A percentile compares a stretch with the other conserved stretches of the same genome.
Evolutionary conservation across 2,888 invertebrate species (phyloP).

Genomic region (Eretmocerus hayati): DNA sequence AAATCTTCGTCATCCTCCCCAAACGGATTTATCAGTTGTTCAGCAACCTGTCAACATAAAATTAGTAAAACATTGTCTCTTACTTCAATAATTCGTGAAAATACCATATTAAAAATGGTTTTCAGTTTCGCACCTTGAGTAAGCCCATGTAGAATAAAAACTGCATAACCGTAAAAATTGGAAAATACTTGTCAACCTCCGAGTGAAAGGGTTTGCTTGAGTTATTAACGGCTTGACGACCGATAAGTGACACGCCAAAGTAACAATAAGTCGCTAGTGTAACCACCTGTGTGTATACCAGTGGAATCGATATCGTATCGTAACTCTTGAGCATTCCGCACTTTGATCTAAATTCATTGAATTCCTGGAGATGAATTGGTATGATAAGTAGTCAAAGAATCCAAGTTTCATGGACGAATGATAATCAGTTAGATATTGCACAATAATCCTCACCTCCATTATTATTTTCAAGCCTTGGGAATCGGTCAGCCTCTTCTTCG

Average conservation of each 20-base stretch:
- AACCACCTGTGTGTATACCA: slow-evolving; percentile 60
- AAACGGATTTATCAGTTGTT: slow-evolving; percentile 58
- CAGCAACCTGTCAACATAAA: slow-evolving; percentile 50
- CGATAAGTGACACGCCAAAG: slow-evolving; percentile 54
- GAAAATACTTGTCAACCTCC: slow-evolving; percentile 54
- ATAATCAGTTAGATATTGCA: slow-evolving; percentile 30
- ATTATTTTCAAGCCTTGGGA: slow-evolving; percentile 53
- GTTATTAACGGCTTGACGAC: slow-evolving; percentile 53
- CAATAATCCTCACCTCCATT: slow-evolving; percentile 56
- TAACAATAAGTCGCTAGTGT: slow-evolving; percentile 59
- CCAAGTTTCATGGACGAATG: neutral
- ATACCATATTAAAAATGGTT: neutral
- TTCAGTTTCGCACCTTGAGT: slow-evolving; percentile 53
- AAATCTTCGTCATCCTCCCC: slow-evolving; percentile 60
- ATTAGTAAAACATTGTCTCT: too few species aligned
- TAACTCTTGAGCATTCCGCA: slow-evolving; percentile 57
- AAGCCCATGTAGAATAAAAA: slow-evolving; percentile 65
- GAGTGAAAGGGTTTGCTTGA: slow-evolving; percentile 46
- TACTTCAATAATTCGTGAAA: neutral
- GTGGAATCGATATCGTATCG: slow-evolving; percentile 60
- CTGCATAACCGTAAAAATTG: slow-evolving; percentile 57
- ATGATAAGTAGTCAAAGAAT: neutral
- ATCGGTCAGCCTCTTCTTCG: slow-evolving; percentile 51
- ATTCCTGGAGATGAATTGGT: too few species aligned
- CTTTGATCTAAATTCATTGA: slow-evolving; percentile 53